Evolutionary conservation across 2,888 invertebrate species (phyloP).

Genomic region (Melieria omissa): DNA sequence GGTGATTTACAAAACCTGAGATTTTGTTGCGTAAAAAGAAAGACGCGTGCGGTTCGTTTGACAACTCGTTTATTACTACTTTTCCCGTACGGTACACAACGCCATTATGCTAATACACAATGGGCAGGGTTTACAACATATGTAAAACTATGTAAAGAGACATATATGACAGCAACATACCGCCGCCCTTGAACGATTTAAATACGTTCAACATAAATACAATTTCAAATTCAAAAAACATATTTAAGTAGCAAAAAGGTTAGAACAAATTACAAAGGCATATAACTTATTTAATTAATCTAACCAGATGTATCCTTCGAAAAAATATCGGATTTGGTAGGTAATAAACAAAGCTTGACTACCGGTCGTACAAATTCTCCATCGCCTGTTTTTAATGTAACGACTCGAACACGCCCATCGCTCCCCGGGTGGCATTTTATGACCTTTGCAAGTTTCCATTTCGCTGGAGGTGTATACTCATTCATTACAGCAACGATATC

Average conservation of each 20-base stretch:
- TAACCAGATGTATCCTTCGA: neutral
- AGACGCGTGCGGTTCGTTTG: too few relatives aligned
- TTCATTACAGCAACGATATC: slow-evolving; percentile 12
- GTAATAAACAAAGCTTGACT: slow-evolving; percentile 11
- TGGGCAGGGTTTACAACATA: neutral
- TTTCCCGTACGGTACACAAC: too few relatives aligned
- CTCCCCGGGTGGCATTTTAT: slow-evolving; percentile 22
- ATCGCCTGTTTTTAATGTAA: slow-evolving; percentile 12
- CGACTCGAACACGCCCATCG: slow-evolving; percentile 20
- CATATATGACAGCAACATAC: neutral
- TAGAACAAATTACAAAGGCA: neutral
- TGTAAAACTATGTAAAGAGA: neutral
- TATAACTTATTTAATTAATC: neutral
- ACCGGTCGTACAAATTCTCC: slow-evolving; percentile 18
- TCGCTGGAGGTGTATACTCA: slow-evolving; percentile 20
- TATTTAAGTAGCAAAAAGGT: neutral
- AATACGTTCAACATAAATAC: neutral
- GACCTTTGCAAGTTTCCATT: slow-evolving; percentile 22
- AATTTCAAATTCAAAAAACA: too few relatives aligned
- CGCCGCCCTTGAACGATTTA: neutral
- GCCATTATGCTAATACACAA: too few relatives aligned
- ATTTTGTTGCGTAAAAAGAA: too few relatives aligned
- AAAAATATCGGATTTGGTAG: slow-evolving; percentile 3
- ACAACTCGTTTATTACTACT: too few relatives aligned
- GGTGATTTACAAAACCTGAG: too few relatives aligned